Conservation (phyloP, 2,888 invertebrate species). For the Ectemnius cavifrons region DNA sequence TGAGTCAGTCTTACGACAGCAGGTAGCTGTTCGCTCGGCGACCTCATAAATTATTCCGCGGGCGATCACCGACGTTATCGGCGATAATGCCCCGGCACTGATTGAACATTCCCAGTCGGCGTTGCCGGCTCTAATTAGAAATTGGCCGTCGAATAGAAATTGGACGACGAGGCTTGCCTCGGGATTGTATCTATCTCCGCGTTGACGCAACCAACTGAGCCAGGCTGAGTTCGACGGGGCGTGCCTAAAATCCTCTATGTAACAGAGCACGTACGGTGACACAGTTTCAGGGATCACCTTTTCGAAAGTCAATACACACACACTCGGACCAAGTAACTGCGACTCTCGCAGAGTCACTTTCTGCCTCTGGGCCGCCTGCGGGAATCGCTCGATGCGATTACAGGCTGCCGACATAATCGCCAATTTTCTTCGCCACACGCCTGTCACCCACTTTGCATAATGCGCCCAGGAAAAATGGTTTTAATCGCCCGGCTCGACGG, state of each 20-base stretch:
- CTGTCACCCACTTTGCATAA: background rate
- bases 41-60: conserved; percentile 33
- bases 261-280: conserved; percentile 50
- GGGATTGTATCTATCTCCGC: conserved; percentile 24
- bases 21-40: background rate
- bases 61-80: conserved; percentile 9
- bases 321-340: too few species aligned
- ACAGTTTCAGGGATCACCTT: conserved; percentile 62
- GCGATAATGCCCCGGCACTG: conserved; percentile 19
- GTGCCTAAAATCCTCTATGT: conserved; percentile 65
- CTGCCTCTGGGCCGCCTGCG: background rate
- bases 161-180: conserved; percentile 20
- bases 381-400: background rate
- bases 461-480: background rate
- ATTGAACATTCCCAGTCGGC: conserved; percentile 9
- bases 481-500: background rate
- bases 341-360: background rate
- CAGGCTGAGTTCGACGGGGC: conserved; percentile 26
- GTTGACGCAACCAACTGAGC: conserved; percentile 50
- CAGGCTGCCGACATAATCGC: background rate
- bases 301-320: conserved; percentile 57
- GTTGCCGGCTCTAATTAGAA: conserved; percentile 47
- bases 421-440: background rate
- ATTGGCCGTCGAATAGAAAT: conserved; percentile 49
- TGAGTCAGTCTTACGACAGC: background rate